phyloP scores from a whole-genome alignment of 2,888 invertebrate genomes.

The Salpingus planirostris region DNA sequence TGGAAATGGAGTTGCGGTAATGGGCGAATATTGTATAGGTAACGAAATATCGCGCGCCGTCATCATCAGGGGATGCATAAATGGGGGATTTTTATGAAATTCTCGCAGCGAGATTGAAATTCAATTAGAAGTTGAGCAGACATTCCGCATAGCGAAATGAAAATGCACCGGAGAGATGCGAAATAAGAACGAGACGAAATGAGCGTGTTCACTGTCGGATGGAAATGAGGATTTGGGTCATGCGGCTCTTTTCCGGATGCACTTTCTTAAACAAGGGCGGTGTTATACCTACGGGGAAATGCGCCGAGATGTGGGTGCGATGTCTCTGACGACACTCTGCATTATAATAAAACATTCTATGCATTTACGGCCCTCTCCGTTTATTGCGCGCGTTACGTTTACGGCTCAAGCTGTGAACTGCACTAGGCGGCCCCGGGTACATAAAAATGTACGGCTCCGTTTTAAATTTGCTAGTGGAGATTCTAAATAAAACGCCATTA shows the following conservation, averaged over 20 bases:
- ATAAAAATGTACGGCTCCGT: constrained; percentile 19
- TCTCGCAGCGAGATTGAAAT: too few species aligned
- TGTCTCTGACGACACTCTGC: constrained; percentile 23
- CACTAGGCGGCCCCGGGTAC: constrained; percentile 17
- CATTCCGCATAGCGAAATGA: too few species aligned
- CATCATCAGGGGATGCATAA: too few species aligned
- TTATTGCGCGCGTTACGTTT: constrained; percentile 31
- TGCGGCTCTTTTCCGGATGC: constrained; percentile 15
- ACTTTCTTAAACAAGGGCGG: constrained; percentile 15
- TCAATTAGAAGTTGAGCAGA: too few species aligned
- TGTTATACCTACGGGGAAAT: too few species aligned
- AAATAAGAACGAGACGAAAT: constrained; percentile 1
- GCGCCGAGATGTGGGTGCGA: too few species aligned
- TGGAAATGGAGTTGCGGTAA: too few species aligned
- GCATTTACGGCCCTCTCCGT: constrained; percentile 29
- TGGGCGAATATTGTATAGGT: too few species aligned
- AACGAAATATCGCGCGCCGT: too few species aligned
- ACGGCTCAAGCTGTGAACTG: constrained; percentile 29
- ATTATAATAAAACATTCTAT: constrained; percentile 23
- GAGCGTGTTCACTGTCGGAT: constrained; percentile 7
- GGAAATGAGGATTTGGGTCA: constrained; percentile 16
- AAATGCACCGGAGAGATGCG: constrained; percentile 2
- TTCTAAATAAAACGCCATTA: constrained; percentile 14
- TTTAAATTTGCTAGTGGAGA: constrained; percentile 16
- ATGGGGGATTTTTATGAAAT: too few species aligned